Percentiles rank a stretch among this genome's conserved stretches.
These are phyloP conservation scores for Huso huso DNA, from an alignment of 2,797 vertebrate genomes.

Conservation along the genomic window DNA sequence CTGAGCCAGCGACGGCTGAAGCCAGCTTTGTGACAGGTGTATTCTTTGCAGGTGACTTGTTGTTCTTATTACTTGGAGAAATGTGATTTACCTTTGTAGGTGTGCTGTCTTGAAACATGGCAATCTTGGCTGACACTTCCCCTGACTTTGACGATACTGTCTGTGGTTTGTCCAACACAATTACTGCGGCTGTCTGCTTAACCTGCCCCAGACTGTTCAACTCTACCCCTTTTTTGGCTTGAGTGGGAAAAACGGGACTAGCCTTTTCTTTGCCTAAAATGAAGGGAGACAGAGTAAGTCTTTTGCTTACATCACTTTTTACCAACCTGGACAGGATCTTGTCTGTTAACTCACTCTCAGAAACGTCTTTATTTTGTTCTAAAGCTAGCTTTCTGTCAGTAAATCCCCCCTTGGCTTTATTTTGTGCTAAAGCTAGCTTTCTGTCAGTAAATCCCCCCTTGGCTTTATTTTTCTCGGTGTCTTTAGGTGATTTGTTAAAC, in stretches of 20 bases:
- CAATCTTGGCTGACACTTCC: slow-evolving; percentile 20
- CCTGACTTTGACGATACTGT: slow-evolving; percentile 20
- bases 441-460: too few species aligned
- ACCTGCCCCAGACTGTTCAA: background rate
- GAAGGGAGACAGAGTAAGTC: too few species aligned
- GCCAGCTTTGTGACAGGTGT: slow-evolving; percentile 15
- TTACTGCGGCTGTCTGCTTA: background rate
- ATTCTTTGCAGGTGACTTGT: slow-evolving; percentile 12
- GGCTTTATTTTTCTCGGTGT: background rate
- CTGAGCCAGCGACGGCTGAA: slow-evolving; percentile 13
- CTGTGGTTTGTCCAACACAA: slow-evolving; percentile 15
- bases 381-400: too few species aligned
- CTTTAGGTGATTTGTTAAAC: background rate
- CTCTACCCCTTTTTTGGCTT: slow-evolving; percentile 10
- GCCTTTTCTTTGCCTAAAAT: background rate
- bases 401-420: too few species aligned
- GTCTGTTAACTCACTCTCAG: too few species aligned
- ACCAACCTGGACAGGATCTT: too few species aligned
- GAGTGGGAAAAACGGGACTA: slow-evolving; percentile 6
- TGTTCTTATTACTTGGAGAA: background rate
- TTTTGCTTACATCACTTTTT: too few species aligned
- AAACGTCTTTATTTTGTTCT: too few species aligned
- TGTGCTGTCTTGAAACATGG: slow-evolving; percentile 16
- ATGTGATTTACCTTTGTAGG: background rate
- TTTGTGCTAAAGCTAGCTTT: too few species aligned